phyloP scores from a whole-genome alignment of 2,797 vertebrate genomes.

The Hirundo rustica region DNA sequence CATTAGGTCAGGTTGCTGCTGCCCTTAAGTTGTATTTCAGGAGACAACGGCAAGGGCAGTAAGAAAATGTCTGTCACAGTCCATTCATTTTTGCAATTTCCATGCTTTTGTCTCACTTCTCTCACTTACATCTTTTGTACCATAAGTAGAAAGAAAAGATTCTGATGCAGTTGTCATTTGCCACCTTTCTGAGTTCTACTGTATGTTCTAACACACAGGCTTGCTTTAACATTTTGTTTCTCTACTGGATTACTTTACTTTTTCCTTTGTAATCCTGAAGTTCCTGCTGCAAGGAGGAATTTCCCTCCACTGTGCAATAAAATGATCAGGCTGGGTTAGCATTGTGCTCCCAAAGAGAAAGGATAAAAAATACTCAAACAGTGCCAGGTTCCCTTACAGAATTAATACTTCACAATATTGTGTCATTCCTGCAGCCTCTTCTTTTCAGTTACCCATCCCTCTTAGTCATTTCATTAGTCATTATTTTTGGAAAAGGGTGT shows the following conservation, averaged over 20 bases:
- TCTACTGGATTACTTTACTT: neutral
- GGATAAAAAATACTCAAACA: constrained; percentile 2
- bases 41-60: neutral
- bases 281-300: constrained; percentile 20
- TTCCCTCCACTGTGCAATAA: neutral
- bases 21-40: constrained; percentile 33
- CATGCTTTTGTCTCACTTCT: neutral
- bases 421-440: constrained; percentile 40
- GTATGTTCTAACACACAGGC: neutral
- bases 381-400: constrained; percentile 12
- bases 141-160: neutral
- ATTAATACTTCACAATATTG: constrained; percentile 44
- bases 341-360: neutral
- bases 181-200: neutral
- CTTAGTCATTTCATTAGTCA: constrained; percentile 62
- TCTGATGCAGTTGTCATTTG: constrained; percentile 12
- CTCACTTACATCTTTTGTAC: neutral
- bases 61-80: neutral
- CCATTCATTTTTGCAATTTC: neutral
- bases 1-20: constrained; percentile 34
- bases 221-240: neutral
- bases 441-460: constrained; percentile 54
- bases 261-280: neutral
- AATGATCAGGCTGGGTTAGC: neutral
- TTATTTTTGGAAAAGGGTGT: constrained; percentile 46